These are phyloP conservation scores for Bembecia ichneumoniformis DNA, from an alignment of 2,888 invertebrate species.

Conservation along the genomic window DNA sequence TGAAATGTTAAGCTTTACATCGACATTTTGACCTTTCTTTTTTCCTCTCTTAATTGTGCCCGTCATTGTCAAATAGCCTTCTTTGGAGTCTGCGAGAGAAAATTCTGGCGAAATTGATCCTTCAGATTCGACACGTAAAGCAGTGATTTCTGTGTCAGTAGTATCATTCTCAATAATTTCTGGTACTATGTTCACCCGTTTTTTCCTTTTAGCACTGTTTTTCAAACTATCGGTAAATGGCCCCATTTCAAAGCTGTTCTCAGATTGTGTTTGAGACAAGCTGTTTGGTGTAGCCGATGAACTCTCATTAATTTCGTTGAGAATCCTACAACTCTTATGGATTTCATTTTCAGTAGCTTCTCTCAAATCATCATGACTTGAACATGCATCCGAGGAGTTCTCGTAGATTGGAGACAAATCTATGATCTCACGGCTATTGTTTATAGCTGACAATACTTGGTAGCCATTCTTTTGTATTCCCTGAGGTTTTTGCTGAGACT, in stretches of 20 bases:
- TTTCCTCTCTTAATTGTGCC: constrained; percentile 81
- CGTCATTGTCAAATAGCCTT: constrained; percentile 78
- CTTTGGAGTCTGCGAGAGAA: constrained; percentile 69
- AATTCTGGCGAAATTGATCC: constrained; percentile 69
- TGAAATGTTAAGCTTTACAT: constrained; percentile 80
- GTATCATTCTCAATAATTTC: constrained; percentile 56
- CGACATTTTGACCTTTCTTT: constrained; percentile 80
- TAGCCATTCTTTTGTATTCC: constrained; percentile 51
- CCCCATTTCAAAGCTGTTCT: constrained; percentile 65
- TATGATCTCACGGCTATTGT: constrained; percentile 56
- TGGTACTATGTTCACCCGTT: constrained; percentile 76
- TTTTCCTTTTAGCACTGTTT: constrained; percentile 68
- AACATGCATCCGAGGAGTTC: constrained; percentile 66
- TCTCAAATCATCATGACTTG: constrained; percentile 58
- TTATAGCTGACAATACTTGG: constrained; percentile 42
- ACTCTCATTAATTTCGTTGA: constrained; percentile 54
- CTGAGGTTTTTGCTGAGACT: constrained; percentile 22
- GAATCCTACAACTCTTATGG: constrained; percentile 41
- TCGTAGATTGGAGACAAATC: constrained; percentile 67
- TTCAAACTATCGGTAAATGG: constrained; percentile 56
- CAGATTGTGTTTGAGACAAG: constrained; percentile 63
- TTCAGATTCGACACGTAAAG: constrained; percentile 54
- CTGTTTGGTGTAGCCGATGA: constrained; percentile 57
- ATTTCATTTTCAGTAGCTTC: constrained; percentile 47
- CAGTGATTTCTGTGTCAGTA: constrained; percentile 53